Evolutionary conservation across 1,140 invertebrate species (phyloP), one percentile per base, ranked within the genome.

Genomic region (Leptinotarsa defecta): DNA sequence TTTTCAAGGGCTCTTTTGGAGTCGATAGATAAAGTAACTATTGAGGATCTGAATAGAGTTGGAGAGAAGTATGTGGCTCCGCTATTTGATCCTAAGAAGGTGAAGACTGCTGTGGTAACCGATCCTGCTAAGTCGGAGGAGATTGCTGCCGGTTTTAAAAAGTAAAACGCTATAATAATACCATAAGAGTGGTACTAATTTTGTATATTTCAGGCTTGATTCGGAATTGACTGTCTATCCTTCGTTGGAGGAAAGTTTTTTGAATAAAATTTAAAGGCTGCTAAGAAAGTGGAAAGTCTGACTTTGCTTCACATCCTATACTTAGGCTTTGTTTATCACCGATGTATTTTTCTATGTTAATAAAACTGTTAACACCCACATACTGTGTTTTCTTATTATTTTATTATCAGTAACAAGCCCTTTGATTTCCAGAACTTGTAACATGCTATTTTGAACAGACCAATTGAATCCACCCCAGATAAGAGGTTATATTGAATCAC

Each of bases 51-150:
- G 77, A 87, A 87, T 71, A 85, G 87, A 71, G 91, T 95, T 63
- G 93, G 92, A 6, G 81, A 86, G 24, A 89, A 89, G 80, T 95
- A 95, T 86, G 86, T 96, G 22, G 86, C 88, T 4, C 86, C 89
- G 24, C 83, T 96, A 49, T 92, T 93, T 81, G 86, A 92, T 81
- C 84, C 89, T 8, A 84, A 86, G 17, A 79, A 85, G 57, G 87
- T 89, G 61, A 91, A 90, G 80, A 90, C 91, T 61, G 89, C 91
- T 57, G 85, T 95, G 70, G 92, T 94, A 43, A 95, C 93, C 83
- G 91, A 94, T 84, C 91, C 93, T n/a, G 88, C 90, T 65, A 94
- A 95, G 86, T 89, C 91, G 57, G 82, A 89, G 19, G 91, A 94
- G 83, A 87, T 94, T 71, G 85, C 87, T 22, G 85, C 87, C 13